These are phyloP conservation scores for Pollenia labialis DNA, from an alignment of 2,888 invertebrate species.

Conservation along the genomic window DNA sequence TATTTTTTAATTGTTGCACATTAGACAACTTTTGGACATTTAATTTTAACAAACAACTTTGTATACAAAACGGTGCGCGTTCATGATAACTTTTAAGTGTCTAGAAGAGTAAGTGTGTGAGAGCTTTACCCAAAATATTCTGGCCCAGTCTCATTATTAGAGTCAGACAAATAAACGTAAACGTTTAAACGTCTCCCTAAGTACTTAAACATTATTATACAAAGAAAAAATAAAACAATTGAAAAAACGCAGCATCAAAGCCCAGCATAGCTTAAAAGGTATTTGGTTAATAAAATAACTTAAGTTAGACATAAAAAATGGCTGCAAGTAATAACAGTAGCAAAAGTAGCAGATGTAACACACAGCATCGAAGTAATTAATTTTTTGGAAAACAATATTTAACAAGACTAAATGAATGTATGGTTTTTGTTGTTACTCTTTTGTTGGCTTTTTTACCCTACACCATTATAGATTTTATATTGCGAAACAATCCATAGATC, in stretches of 20 bases:
- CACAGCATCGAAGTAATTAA: conserved; percentile 19
- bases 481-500: too few relatives aligned
- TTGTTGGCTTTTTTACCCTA: neutral
- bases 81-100: neutral
- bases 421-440: conserved; percentile 2
- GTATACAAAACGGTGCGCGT: neutral
- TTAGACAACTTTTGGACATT: neutral
- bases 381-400: conserved; percentile 14
- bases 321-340: neutral
- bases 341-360: neutral
- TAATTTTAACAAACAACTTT: conserved; percentile 25
- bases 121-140: conserved; percentile 3
- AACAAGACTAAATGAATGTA: conserved; percentile 6
- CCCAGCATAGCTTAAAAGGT: neutral
- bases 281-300: neutral
- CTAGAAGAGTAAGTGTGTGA: neutral
- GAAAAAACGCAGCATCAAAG: neutral
- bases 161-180: conserved; percentile 30
- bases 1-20: neutral
- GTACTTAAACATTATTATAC: conserved; percentile 42
- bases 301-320: neutral
- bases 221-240: neutral
- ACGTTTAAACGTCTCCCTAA: conserved; percentile 45
- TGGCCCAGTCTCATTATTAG: conserved; percentile 47
- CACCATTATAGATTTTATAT: neutral